Conservation (phyloP, 2,113 vertebrate genomes). For the Shinisaurus crocodilurus region DNA sequence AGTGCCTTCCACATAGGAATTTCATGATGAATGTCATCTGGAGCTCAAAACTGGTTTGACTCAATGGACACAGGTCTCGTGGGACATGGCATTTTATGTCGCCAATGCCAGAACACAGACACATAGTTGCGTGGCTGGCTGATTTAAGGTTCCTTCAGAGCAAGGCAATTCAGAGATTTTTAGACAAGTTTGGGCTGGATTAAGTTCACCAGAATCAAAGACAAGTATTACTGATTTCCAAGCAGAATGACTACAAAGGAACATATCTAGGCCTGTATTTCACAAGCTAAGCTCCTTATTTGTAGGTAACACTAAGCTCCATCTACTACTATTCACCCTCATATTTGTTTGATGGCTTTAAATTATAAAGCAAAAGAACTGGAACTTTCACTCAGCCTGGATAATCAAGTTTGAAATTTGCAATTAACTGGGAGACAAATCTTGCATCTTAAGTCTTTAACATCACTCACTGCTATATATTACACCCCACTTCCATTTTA, state of each 20-base stretch:
- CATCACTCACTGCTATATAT: no score
- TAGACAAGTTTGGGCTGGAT: background rate
- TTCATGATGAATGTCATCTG: background rate
- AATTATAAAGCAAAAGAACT: background rate
- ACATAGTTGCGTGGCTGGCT: background rate
- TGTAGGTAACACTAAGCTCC: background rate
- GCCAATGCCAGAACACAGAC: background rate
- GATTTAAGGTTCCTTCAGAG: background rate
- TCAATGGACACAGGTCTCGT: background rate
- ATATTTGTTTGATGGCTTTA: background rate
- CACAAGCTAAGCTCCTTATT: slow-evolving; percentile 3
- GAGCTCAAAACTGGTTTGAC: background rate
- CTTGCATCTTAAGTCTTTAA: background rate
- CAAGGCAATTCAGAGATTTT: background rate
- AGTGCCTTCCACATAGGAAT: background rate
- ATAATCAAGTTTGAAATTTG: background rate
- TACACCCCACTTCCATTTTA: background rate
- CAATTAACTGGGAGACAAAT: background rate
- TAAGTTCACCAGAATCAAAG: background rate
- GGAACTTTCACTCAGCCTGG: background rate
- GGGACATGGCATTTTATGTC: background rate
- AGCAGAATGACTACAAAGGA: background rate
- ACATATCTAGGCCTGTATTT: background rate
- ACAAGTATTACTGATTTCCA: background rate
- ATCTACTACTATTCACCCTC: background rate